Evolutionary conservation across 2,113 vertebrate genomes (phyloP).

Genomic region (Tautogolabrus adspersus): DNA sequence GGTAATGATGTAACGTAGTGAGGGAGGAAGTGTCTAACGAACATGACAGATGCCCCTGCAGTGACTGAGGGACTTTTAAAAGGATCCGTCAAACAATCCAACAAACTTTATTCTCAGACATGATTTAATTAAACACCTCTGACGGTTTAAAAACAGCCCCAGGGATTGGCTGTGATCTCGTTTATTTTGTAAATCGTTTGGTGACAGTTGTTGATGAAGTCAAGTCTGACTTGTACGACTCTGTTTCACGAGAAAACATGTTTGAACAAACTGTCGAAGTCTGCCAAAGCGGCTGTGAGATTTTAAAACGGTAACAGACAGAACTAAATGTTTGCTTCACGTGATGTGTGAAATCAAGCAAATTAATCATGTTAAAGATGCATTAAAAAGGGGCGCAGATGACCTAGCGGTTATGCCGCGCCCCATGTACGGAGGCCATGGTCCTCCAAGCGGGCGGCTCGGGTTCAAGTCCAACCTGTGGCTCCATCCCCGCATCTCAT

Average conservation of each 20-base stretch:
- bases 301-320: not conserved
- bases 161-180: not conserved
- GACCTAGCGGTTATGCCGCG: too few species aligned
- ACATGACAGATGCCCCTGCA: not conserved
- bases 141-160: constrained; percentile 3
- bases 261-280: not conserved
- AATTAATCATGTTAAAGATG: too few species aligned
- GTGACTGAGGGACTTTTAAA: not conserved
- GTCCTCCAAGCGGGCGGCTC: too few species aligned
- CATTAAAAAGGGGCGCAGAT: too few species aligned
- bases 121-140: not conserved
- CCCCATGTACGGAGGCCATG: too few species aligned
- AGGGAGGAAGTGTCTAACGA: not conserved
- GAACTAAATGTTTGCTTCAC: not conserved
- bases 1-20: not conserved
- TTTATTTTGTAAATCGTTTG: not conserved
- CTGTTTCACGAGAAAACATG: not conserved
- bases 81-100: not conserved
- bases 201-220: not conserved
- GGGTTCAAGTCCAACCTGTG: too few species aligned
- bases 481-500: too few species aligned
- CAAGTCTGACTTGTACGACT: not conserved
- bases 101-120: not conserved
- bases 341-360: too few species aligned
- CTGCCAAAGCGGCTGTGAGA: not conserved